Evolutionary conservation across 2,113 vertebrate species (phyloP).

Genomic region (Sebastes fasciatus): DNA sequence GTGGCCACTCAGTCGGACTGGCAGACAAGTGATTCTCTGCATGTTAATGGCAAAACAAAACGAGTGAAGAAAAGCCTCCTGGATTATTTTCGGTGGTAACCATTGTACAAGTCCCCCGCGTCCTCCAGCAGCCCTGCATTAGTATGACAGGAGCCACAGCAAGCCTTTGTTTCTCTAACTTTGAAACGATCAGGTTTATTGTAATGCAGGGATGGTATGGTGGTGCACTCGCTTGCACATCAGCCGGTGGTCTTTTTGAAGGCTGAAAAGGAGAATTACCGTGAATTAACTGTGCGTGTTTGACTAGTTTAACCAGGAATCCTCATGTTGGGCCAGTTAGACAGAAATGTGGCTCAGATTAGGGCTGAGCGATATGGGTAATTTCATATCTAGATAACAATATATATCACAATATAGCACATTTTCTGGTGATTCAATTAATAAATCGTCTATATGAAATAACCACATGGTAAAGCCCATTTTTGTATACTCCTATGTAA

Average conservation of each 20-base stretch:
- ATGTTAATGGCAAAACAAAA: constrained; percentile 60
- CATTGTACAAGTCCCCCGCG: constrained; percentile 26
- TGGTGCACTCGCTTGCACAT: constrained; percentile 7
- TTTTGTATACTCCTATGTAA: too few species aligned
- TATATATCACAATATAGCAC: too few species aligned
- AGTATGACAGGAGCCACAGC: constrained; percentile 40
- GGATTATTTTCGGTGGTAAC: constrained; percentile 38
- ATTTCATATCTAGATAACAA: too few species aligned
- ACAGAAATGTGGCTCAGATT: constrained; percentile 5
- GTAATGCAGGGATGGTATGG: constrained; percentile 24
- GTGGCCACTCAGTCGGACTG: constrained; percentile 40
- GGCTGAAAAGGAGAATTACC: constrained; percentile 11
- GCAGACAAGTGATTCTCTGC: constrained; percentile 55
- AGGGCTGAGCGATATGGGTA: too few species aligned
- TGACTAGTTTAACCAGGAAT: constrained; percentile 10
- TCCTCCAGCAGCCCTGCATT: constrained; percentile 42
- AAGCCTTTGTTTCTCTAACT: constrained; percentile 17
- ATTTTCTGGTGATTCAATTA: too few species aligned
- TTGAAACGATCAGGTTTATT: constrained; percentile 12
- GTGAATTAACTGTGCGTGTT: constrained; percentile 1
- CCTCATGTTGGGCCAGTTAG: neutral
- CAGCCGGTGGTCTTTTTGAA: constrained; percentile 32
- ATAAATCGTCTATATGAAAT: too few species aligned
- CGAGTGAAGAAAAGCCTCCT: constrained; percentile 11
- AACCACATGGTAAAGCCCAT: too few species aligned